A percentile compares a stretch with the other conserved stretches of the same genome.
These are phyloP conservation scores for Bettongia penicillata DNA, from an alignment of 2,113 vertebrate species.

Conservation along the genomic window DNA sequence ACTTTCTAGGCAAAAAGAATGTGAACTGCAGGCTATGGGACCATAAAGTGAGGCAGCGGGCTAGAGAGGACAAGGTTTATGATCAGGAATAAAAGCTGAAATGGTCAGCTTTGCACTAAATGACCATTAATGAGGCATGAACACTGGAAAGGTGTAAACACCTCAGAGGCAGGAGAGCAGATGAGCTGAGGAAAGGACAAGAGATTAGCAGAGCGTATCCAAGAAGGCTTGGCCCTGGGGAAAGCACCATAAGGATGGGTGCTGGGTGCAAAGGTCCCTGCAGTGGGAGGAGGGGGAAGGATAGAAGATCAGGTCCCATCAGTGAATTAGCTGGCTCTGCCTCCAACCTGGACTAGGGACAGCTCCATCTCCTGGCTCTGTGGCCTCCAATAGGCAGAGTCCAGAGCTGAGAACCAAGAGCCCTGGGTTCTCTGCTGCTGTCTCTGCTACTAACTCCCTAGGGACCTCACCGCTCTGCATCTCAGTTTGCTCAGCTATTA, in stretches of 20 bases:
- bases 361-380: not conserved
- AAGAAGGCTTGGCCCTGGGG: not conserved
- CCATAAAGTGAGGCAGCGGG: not conserved
- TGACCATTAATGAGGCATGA: not conserved
- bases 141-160: not conserved
- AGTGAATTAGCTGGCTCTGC: not conserved
- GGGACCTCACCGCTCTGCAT: not conserved
- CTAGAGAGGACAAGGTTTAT: not conserved
- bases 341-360: not conserved
- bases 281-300: too few species aligned
- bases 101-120: not conserved
- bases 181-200: not conserved
- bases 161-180: not conserved
- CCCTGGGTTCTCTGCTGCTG: not conserved
- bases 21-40: too few species aligned
- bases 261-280: not conserved
- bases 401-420: not conserved
- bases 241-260: not conserved
- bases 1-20: not conserved
- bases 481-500: not conserved
- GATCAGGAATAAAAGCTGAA: not conserved
- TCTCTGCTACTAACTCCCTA: not conserved
- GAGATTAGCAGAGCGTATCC: not conserved
- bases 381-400: not conserved
- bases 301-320: not conserved